phyloP scores from a whole-genome alignment of 2,888 invertebrate species.

The Aleiodes testaceus region DNA sequence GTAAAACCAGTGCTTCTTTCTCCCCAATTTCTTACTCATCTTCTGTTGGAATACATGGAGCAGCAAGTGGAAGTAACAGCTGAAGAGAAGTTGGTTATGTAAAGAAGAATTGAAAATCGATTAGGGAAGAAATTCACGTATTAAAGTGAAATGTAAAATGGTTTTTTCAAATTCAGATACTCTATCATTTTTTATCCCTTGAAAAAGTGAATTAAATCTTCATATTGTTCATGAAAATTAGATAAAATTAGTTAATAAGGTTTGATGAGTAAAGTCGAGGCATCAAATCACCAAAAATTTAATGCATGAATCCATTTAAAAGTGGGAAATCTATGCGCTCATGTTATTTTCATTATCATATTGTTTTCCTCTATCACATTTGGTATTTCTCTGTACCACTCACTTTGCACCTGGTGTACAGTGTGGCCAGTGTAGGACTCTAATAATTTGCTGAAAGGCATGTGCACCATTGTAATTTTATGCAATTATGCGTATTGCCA shows the following conservation, averaged over 20 bases:
- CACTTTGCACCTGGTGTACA: slow-evolving; percentile 46
- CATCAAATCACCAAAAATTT: slow-evolving; percentile 1
- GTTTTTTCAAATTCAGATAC: slow-evolving; percentile 13
- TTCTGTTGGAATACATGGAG: background rate
- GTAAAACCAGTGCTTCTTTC: background rate
- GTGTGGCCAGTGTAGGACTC: slow-evolving; percentile 32
- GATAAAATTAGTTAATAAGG: slow-evolving; percentile 9
- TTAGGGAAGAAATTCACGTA: slow-evolving; percentile 28
- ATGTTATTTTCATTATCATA: slow-evolving; percentile 23
- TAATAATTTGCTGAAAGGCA: slow-evolving; percentile 50
- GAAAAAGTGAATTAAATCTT: background rate
- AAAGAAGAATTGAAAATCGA: slow-evolving; percentile 41
- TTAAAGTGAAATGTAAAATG: slow-evolving; percentile 30
- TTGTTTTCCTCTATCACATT: background rate
- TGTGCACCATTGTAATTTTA: slow-evolving; percentile 63
- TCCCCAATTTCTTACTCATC: slow-evolving; percentile 10
- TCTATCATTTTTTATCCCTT: background rate
- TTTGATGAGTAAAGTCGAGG: slow-evolving; percentile 12
- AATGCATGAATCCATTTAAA: background rate
- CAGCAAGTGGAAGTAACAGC: slow-evolving; percentile 17
- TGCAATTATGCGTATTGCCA: slow-evolving; percentile 68
- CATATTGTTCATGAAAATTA: background rate
- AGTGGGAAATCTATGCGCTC: background rate
- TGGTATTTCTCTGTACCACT: slow-evolving; percentile 8
- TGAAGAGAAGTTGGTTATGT: background rate